These are phyloP conservation scores for Polyploca ridens DNA, from an alignment of 2,888 invertebrate species.

Conservation along the genomic window DNA sequence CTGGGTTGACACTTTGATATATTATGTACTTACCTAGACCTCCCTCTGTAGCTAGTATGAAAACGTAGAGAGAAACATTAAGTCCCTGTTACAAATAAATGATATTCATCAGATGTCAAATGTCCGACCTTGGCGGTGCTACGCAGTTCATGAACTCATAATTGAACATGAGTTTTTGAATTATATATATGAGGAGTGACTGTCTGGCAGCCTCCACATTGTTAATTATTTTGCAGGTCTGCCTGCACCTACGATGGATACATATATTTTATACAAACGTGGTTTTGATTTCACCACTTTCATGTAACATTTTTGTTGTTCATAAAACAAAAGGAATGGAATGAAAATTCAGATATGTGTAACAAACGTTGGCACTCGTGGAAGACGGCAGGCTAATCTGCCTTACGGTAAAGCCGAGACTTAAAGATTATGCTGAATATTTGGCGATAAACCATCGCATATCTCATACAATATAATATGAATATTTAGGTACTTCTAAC, in stretches of 20 bases:
- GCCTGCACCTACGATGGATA: constrained; percentile 24
- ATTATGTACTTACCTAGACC: background rate
- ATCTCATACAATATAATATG: constrained; percentile 29
- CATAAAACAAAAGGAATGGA: background rate
- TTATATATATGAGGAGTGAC: constrained; percentile 48
- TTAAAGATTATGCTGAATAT: constrained; percentile 53
- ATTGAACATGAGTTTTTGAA: constrained; percentile 50
- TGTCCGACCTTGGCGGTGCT: constrained; percentile 31
- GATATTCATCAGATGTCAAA: constrained; percentile 26
- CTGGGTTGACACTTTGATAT: background rate
- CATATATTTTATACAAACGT: constrained; percentile 10
- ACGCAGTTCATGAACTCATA: constrained; percentile 30
- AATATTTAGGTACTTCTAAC: background rate
- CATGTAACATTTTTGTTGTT: background rate
- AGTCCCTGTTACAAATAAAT: constrained; percentile 23
- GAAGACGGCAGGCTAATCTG: constrained; percentile 44
- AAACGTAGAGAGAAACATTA: background rate
- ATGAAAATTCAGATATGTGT: constrained; percentile 1
- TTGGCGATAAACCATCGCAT: constrained; percentile 42
- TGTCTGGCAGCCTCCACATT: constrained; percentile 33
- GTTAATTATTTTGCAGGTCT: constrained; percentile 46
- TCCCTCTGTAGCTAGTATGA: background rate
- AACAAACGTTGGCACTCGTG: constrained; percentile 15
- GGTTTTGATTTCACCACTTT: background rate
- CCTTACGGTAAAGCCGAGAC: constrained; percentile 39